Evolutionary conservation across 2,113 vertebrate genomes (phyloP).

Genomic region (Verasper variegatus): DNA sequence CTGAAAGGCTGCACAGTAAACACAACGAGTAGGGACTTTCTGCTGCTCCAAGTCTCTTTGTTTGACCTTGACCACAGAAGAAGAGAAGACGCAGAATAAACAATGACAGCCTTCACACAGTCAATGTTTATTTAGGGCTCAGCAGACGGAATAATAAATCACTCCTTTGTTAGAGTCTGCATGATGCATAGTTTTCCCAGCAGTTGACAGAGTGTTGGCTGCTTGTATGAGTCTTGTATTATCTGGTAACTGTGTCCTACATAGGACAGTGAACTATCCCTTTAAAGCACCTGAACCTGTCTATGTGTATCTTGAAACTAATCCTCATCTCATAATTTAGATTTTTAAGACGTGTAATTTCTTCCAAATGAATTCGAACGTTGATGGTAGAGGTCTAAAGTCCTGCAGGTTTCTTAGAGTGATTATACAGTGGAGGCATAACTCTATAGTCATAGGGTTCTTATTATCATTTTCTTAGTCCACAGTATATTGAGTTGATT

Average conservation of each 20-base stretch:
- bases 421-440: too few relatives aligned
- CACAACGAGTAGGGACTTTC: not conserved
- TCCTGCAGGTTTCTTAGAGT: too few relatives aligned
- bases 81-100: not conserved
- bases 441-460: not conserved
- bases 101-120: not conserved
- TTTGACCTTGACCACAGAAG: not conserved
- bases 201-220: not conserved
- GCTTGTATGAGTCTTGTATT: not conserved
- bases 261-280: too few relatives aligned
- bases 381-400: too few relatives aligned
- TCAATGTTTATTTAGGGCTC: constrained; percentile 32
- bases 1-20: not conserved
- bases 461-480: not conserved
- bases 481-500: not conserved
- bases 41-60: not conserved
- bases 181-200: too few relatives aligned
- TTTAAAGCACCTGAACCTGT: too few relatives aligned
- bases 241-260: too few relatives aligned
- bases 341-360: too few relatives aligned
- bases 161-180: too few relatives aligned
- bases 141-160: constrained; percentile 36
- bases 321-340: too few relatives aligned
- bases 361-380: too few relatives aligned
- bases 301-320: too few relatives aligned